These are phyloP conservation scores for Diplodus puntazzo DNA, from an alignment of 2,797 vertebrate species.

Conservation along the genomic window DNA sequence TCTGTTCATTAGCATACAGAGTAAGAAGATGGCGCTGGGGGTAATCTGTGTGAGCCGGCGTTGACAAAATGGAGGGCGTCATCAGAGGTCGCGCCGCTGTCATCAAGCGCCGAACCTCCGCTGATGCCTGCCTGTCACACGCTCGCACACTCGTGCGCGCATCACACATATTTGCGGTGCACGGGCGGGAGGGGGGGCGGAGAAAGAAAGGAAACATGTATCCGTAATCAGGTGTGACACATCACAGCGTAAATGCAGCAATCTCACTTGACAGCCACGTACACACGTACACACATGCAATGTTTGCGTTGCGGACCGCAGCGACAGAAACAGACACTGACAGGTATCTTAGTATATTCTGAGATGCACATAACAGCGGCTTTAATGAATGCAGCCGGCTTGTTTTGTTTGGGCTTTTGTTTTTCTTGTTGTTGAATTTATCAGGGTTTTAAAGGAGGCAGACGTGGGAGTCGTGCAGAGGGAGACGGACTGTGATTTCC, in stretches of 20 bases:
- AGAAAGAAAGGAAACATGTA: conserved; percentile 62
- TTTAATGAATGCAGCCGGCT: conserved; percentile 74
- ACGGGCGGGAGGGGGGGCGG: not conserved
- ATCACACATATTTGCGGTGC: conserved; percentile 32
- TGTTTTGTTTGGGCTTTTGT: conserved; percentile 59
- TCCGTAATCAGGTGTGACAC: conserved; percentile 86
- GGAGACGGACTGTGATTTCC: conserved; percentile 25
- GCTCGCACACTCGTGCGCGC: conserved; percentile 21
- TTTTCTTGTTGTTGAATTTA: conserved; percentile 51
- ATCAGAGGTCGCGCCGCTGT: conserved; percentile 78
- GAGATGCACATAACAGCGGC: conserved; percentile 58
- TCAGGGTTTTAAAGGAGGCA: conserved; percentile 47
- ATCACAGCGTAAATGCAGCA: conserved; percentile 77
- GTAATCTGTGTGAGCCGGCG: conserved; percentile 78
- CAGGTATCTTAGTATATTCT: conserved; percentile 74
- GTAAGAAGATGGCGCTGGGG: conserved; percentile 83
- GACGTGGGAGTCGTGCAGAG: conserved; percentile 23
- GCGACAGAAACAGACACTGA: conserved; percentile 72
- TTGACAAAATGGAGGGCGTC: conserved; percentile 87
- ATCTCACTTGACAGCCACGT: conserved; percentile 81
- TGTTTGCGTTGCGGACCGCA: conserved; percentile 58
- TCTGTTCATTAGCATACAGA: conserved; percentile 86
- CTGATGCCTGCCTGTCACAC: conserved; percentile 77
- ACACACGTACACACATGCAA: conserved; percentile 45
- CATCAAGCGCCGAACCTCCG: conserved; percentile 72